These are phyloP conservation scores for Ornithorhynchus anatinus DNA, from an alignment of 2,113 vertebrate genomes.

Conservation along the genomic window DNA sequence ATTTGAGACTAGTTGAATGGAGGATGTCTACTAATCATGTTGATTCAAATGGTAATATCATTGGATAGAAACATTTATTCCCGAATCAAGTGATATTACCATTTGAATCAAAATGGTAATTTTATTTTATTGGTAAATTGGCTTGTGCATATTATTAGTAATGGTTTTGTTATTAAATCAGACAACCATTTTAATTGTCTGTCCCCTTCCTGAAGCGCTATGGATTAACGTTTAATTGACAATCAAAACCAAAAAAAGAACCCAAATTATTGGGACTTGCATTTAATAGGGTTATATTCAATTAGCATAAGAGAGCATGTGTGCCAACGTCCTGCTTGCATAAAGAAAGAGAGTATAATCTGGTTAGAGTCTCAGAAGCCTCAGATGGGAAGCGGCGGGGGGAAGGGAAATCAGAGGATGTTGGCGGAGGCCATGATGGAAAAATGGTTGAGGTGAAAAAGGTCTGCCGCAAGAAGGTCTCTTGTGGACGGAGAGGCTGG, in stretches of 20 bases:
- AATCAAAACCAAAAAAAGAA: background rate
- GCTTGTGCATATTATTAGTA: background rate
- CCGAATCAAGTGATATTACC: slow-evolving; percentile 8
- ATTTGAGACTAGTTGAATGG: background rate
- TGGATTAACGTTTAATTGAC: slow-evolving; percentile 4
- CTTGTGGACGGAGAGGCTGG: no score
- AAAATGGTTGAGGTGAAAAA: no score
- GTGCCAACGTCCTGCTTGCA: background rate
- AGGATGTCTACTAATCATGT: slow-evolving; percentile 7
- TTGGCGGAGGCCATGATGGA: no score
- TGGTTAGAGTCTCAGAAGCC: no score
- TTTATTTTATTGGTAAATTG: slow-evolving; percentile 5
- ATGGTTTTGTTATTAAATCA: slow-evolving; percentile 1
- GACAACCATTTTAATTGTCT: background rate
- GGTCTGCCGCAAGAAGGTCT: no score
- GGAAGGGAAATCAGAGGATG: no score
- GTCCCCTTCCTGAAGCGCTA: background rate
- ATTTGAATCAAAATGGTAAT: slow-evolving; percentile 29
- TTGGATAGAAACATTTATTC: slow-evolving; percentile 12
- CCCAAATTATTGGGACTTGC: background rate
- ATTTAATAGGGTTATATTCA: background rate
- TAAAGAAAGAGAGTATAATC: no score
- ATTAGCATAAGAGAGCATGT: background rate
- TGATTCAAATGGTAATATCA: slow-evolving; percentile 30
- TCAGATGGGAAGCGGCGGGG: no score